phyloP scores from a whole-genome alignment of 1,140 invertebrate genomes.

The Lucilia cuprina region DNA sequence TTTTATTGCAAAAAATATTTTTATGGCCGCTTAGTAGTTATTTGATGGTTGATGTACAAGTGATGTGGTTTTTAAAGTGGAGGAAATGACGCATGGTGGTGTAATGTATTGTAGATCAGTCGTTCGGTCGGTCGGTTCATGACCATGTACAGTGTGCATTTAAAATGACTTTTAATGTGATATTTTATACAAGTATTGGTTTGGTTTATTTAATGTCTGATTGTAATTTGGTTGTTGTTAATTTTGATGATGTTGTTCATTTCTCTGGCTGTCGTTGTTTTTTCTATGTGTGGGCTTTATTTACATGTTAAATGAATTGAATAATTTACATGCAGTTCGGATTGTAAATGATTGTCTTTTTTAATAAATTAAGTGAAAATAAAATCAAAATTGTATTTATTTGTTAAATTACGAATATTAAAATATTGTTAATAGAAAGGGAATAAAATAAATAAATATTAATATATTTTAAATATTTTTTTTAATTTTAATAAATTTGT shows the following conservation, averaged over 20 bases:
- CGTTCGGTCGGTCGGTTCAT: no score
- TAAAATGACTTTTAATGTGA: neutral
- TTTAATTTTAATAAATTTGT: no score
- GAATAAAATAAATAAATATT: no score
- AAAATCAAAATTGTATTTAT: no score
- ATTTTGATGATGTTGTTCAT: neutral
- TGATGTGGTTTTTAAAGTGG: neutral
- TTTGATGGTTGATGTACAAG: neutral
- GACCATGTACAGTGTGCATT: neutral
- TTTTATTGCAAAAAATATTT: neutral
- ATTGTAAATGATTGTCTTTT: no score
- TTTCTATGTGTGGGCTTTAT: neutral
- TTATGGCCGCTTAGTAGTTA: neutral
- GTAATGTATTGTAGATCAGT: neutral
- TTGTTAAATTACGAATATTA: no score
- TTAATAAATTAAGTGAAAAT: no score
- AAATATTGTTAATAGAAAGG: no score
- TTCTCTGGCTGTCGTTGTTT: neutral
- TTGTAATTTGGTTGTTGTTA: neutral
- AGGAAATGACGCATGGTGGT: neutral
- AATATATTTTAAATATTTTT: no score
- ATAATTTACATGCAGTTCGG: neutral
- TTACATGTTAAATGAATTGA: slow-evolving; percentile 21
- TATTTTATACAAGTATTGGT: neutral
- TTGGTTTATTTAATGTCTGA: neutral